A percentile compares a stretch with the other conserved stretches of the same genome.
Conservation (phyloP, 2,113 vertebrate genomes). For the Oostethus manadensis region DNA sequence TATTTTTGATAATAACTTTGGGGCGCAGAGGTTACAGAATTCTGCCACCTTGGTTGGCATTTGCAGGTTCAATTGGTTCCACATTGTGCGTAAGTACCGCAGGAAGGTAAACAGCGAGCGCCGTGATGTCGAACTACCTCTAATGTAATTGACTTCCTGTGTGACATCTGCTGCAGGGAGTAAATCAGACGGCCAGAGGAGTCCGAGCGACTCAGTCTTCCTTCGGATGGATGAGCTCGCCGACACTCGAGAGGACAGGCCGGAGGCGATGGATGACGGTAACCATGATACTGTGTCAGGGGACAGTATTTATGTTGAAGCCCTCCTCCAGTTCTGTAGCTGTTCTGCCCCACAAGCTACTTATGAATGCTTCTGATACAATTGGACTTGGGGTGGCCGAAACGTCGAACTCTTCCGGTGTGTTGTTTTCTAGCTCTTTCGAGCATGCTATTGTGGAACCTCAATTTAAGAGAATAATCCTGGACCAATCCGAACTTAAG, state of each 20-base stretch:
- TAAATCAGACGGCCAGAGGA: slow-evolving; percentile 82
- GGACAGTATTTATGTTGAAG: neutral
- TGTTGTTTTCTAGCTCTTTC: no score
- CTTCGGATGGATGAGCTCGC: slow-evolving; percentile 86
- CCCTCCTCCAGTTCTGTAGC: neutral
- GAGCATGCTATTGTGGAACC: no score
- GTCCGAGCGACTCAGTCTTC: slow-evolving; percentile 87
- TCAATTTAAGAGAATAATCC: no score
- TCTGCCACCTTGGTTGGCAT: no score
- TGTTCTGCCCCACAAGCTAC: no score
- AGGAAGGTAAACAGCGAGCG: neutral
- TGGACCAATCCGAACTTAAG: no score
- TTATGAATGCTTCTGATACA: no score
- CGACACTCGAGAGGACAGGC: slow-evolving; percentile 77
- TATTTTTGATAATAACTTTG: no score
- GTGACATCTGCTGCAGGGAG: slow-evolving; percentile 70
- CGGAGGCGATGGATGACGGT: slow-evolving; percentile 20
- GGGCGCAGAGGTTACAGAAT: no score
- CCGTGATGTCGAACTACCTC: neutral
- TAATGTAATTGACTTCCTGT: neutral
- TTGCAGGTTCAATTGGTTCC: no score
- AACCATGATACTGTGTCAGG: neutral
- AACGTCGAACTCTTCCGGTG: no score
- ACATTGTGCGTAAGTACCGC: slow-evolving; percentile 68
- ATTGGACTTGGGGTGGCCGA: no score